These are phyloP conservation scores for Meteorus sp. DNA, from an alignment of 1,140 invertebrate genomes.

Conservation along the genomic window DNA sequence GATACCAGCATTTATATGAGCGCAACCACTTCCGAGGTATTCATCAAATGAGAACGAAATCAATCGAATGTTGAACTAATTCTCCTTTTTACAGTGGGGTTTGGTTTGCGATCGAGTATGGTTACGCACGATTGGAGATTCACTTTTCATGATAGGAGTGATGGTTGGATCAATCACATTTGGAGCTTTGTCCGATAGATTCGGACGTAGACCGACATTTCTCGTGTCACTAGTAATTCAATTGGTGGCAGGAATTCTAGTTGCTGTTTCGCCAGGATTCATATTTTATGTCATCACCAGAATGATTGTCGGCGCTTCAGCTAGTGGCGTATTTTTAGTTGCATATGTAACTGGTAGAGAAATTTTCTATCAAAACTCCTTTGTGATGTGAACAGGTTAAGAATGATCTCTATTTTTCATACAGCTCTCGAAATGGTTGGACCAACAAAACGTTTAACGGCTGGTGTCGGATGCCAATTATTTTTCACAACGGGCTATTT, in stretches of 20 bases:
- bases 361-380: conserved; percentile 1
- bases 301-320: conserved; percentile 71
- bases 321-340: conserved; percentile 76
- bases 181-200: conserved; percentile 79
- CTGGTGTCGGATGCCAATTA: conserved; percentile 75
- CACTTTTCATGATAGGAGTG: conserved; percentile 82
- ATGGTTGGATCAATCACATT: conserved; percentile 78
- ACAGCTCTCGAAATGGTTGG: conserved; percentile 83
- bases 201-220: conserved; percentile 73
- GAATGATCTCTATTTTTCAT: conserved; percentile 33
- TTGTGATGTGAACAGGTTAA: not conserved
- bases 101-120: conserved; percentile 73
- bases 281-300: conserved; percentile 69
- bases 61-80: no score
- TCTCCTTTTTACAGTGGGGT: conserved; percentile 67
- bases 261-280: conserved; percentile 70
- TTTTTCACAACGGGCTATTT: conserved; percentile 80
- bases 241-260: conserved; percentile 66
- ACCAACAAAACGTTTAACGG: conserved; percentile 70
- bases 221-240: conserved; percentile 72
- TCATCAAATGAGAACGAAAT: not conserved
- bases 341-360: conserved; percentile 71
- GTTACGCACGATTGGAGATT: conserved; percentile 71
- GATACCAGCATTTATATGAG: conserved; percentile 63
- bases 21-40: conserved; percentile 69